phyloP scores from a whole-genome alignment of 2,888 invertebrate genomes.

The Physocephala rufipes region DNA sequence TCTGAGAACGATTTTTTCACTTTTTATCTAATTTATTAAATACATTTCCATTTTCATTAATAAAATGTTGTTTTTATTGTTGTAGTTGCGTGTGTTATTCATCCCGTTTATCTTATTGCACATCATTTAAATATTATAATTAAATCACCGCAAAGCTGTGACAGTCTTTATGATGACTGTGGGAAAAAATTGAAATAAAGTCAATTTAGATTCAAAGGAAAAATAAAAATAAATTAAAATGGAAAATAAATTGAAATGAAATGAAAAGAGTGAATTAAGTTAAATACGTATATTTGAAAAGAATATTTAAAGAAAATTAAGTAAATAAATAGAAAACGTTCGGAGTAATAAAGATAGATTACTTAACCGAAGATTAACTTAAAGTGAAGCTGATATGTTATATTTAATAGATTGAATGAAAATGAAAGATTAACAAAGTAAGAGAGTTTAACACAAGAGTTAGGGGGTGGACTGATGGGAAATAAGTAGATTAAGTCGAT shows the following conservation, averaged over 20 bases:
- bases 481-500: too few relatives aligned
- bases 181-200: background rate
- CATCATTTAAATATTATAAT: background rate
- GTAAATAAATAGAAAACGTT: too few relatives aligned
- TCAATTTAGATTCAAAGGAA: background rate
- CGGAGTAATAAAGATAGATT: too few relatives aligned
- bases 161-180: conserved; percentile 4
- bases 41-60: conserved; percentile 1
- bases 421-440: too few relatives aligned
- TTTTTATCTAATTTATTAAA: background rate
- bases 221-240: background rate
- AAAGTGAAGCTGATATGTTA: too few relatives aligned
- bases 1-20: background rate
- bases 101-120: background rate
- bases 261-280: background rate
- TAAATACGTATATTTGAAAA: too few relatives aligned
- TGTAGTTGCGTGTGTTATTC: background rate
- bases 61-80: background rate
- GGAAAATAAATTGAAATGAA: background rate
- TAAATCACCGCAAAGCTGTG: background rate
- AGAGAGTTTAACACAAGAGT: too few relatives aligned
- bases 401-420: too few relatives aligned
- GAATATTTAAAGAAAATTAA: too few relatives aligned
- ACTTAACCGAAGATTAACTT: too few relatives aligned
- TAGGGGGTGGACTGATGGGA: too few relatives aligned